Evolutionary conservation across 2,113 vertebrate genomes (phyloP).

Genomic region (Pithys albifrons): DNA sequence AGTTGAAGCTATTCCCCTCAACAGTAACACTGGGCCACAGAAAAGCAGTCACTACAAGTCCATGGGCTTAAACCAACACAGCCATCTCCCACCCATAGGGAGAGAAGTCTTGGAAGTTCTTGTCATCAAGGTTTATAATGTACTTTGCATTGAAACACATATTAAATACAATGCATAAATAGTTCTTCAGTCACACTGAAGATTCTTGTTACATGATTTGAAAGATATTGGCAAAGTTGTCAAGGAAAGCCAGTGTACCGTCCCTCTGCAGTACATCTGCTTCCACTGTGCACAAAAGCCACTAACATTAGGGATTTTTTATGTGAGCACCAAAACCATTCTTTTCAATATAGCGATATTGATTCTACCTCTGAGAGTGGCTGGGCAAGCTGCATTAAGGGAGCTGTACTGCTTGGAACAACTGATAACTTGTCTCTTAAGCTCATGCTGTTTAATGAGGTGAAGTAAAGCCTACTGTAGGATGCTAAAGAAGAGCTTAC

Average conservation of each 20-base stretch:
- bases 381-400: background rate
- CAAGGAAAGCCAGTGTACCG: background rate
- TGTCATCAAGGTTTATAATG: background rate
- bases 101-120: background rate
- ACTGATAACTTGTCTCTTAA: background rate
- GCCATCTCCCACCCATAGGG: background rate
- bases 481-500: background rate
- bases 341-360: conserved; percentile 19
- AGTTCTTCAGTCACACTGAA: background rate
- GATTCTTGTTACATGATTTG: background rate
- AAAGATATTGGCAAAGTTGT: background rate
- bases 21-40: background rate
- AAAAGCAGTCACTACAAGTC: background rate
- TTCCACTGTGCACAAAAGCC: background rate
- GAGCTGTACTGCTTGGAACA: background rate
- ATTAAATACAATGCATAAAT: background rate
- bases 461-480: background rate
- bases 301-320: background rate
- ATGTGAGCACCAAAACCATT: background rate
- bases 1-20: background rate
- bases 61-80: background rate
- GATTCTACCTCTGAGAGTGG: conserved; percentile 6
- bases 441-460: background rate
- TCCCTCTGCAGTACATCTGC: background rate
- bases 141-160: background rate